These are phyloP conservation scores for Melieria crassipennis DNA, from an alignment of 2,888 invertebrate species.

Conservation along the genomic window DNA sequence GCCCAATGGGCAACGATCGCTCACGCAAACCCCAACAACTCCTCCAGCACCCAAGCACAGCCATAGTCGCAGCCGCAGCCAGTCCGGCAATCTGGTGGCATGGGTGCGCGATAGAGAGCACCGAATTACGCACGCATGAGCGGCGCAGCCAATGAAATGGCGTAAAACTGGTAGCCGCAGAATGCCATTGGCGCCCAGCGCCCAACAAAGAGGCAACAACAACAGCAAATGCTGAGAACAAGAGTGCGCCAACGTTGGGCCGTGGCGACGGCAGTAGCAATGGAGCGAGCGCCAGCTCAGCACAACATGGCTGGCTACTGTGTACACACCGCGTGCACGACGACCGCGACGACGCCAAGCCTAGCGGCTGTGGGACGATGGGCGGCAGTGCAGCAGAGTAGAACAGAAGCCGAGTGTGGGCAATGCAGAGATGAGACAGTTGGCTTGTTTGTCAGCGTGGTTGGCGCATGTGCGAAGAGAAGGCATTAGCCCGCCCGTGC, in stretches of 20 bases:
- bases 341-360: constrained; percentile 9
- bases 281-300: neutral
- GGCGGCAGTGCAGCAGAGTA: too few relatives aligned
- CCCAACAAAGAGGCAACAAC: constrained; percentile 11
- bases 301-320: constrained; percentile 23
- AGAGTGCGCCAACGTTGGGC: neutral
- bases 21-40: too few relatives aligned
- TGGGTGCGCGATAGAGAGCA: neutral
- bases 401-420: neutral
- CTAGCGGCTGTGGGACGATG: neutral
- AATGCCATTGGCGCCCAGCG: constrained; percentile 6
- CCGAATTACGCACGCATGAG: neutral
- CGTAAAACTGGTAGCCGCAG: constrained; percentile 63
- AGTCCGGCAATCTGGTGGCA: neutral
- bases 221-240: constrained; percentile 16
- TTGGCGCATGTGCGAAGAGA: too few relatives aligned
- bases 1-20: too few relatives aligned
- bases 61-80: too few relatives aligned
- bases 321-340: constrained; percentile 22
- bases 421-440: constrained; percentile 11
- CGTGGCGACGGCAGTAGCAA: neutral
- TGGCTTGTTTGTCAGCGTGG: neutral
- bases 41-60: too few relatives aligned
- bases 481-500: too few relatives aligned
- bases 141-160: constrained; percentile 60